A percentile compares a stretch with the other conserved stretches of the same genome.
These are phyloP conservation scores for Thamnaconus septentrionalis DNA, from an alignment of 2,113 vertebrate genomes.

Conservation along the genomic window DNA sequence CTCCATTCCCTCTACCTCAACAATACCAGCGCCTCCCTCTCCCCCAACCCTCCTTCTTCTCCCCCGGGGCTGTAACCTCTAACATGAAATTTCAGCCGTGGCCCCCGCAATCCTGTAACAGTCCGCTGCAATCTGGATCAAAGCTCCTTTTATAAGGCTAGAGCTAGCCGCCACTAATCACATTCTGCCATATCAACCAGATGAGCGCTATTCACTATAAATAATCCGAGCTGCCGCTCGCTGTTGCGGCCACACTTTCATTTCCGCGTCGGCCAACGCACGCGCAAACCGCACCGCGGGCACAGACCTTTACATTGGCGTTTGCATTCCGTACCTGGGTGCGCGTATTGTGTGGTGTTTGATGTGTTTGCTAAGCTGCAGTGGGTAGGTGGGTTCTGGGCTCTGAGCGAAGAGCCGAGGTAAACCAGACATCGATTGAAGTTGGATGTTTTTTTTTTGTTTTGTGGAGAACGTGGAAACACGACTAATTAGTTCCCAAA, in stretches of 20 bases:
- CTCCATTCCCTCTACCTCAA: no score
- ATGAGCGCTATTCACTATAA: conserved; percentile 53
- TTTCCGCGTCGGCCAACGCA: conserved; percentile 27
- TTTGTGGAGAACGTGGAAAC: background rate
- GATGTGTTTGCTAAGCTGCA: background rate
- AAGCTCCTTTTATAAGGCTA: conserved; percentile 51
- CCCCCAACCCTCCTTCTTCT: no score
- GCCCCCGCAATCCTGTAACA: conserved; percentile 38
- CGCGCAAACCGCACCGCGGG: background rate
- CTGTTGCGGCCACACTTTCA: conserved; percentile 24
- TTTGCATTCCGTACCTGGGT: background rate
- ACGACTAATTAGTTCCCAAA: conserved; percentile 17
- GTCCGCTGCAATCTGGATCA: conserved; percentile 54
- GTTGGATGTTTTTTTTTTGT: background rate
- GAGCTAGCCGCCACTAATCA: conserved; percentile 53
- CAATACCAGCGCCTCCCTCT: no score
- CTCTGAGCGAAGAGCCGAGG: background rate
- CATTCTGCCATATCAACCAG: conserved; percentile 59
- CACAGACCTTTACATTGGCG: background rate
- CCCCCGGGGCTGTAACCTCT: conserved; percentile 15
- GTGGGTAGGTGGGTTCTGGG: background rate
- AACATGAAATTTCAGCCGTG: conserved; percentile 16
- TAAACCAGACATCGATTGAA: background rate
- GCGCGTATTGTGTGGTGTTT: background rate
- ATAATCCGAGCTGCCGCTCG: conserved; percentile 49